Percentiles rank a stretch among this genome's conserved stretches.
Evolutionary conservation across 2,797 vertebrate species (phyloP).

Genomic region (Peromyscus attwateri): DNA sequence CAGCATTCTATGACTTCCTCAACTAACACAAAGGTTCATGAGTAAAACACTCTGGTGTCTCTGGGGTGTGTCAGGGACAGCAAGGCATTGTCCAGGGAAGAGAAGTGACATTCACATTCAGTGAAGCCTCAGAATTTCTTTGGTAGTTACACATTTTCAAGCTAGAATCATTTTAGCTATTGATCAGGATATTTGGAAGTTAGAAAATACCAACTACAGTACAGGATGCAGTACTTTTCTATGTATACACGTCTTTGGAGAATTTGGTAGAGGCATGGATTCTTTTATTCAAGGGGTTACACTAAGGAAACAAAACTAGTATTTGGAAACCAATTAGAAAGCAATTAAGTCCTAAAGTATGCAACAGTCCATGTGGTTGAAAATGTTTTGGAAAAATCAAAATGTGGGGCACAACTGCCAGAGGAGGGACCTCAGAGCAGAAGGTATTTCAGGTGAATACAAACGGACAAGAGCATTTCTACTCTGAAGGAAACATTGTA

Average conservation of each 20-base stretch:
- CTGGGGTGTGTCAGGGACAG: not conserved
- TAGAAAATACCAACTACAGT: not conserved
- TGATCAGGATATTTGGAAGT: slow-evolving; percentile 28
- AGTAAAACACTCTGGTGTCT: not conserved
- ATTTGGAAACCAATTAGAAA: not conserved
- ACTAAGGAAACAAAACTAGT: slow-evolving; percentile 47
- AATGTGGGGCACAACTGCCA: not conserved
- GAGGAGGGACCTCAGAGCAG: not conserved
- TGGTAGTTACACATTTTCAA: slow-evolving; percentile 31
- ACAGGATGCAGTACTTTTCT: not conserved
- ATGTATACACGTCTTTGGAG: not conserved
- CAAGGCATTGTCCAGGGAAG: not conserved
- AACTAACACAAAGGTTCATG: not conserved
- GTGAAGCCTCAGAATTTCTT: slow-evolving; percentile 28
- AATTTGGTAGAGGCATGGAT: not conserved
- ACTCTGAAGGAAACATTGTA: not conserved
- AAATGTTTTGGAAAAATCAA: slow-evolving; percentile 41
- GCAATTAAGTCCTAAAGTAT: not conserved
- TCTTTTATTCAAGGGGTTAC: slow-evolving; percentile 22
- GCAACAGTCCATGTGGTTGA: not conserved
- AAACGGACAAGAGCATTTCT: slow-evolving; percentile 6
- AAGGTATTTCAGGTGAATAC: not conserved
- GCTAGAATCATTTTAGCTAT: not conserved
- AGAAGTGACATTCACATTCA: not conserved
- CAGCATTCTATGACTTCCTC: not conserved